Evolutionary conservation across 2,797 vertebrate species (phyloP).

Genomic region (Gephyroberyx darwinii): DNA sequence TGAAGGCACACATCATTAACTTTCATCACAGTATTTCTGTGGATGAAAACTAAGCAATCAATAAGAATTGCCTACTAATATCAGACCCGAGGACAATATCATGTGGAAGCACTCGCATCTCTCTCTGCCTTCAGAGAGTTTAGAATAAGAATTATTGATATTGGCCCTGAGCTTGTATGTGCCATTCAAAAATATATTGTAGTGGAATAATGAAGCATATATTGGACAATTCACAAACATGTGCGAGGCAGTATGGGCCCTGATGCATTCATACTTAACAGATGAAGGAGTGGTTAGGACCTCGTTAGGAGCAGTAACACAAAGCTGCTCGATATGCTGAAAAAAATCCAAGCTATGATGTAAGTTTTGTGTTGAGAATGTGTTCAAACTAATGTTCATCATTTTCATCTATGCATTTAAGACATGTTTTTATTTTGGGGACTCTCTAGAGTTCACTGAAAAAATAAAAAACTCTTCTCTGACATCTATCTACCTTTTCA

Average conservation of each 20-base stretch:
- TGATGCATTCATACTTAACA: slow-evolving; percentile 1
- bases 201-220: slow-evolving; percentile 34
- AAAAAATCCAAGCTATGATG: background rate
- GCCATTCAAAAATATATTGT: slow-evolving; percentile 48
- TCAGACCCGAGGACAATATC: slow-evolving; percentile 61
- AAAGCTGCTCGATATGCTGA: background rate
- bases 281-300: background rate
- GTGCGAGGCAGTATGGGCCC: background rate
- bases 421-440: background rate
- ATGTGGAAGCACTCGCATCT: slow-evolving; percentile 31
- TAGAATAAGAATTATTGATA: slow-evolving; percentile 53
- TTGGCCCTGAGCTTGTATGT: slow-evolving; percentile 52
- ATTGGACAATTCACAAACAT: slow-evolving; percentile 29
- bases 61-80: slow-evolving; percentile 57
- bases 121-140: slow-evolving; percentile 28
- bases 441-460: background rate
- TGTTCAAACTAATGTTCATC: background rate
- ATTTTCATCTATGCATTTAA: too few relatives aligned
- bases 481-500: too few relatives aligned
- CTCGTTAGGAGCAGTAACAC: background rate
- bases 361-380: background rate
- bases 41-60: slow-evolving; percentile 54
- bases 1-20: slow-evolving; percentile 51
- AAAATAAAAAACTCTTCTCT: too few relatives aligned
- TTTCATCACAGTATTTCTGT: slow-evolving; percentile 44